These are phyloP conservation scores for Heliocidaris tuberculata DNA, from an alignment of 35 echinoderm and acorn worm species.

Conservation along the genomic window DNA sequence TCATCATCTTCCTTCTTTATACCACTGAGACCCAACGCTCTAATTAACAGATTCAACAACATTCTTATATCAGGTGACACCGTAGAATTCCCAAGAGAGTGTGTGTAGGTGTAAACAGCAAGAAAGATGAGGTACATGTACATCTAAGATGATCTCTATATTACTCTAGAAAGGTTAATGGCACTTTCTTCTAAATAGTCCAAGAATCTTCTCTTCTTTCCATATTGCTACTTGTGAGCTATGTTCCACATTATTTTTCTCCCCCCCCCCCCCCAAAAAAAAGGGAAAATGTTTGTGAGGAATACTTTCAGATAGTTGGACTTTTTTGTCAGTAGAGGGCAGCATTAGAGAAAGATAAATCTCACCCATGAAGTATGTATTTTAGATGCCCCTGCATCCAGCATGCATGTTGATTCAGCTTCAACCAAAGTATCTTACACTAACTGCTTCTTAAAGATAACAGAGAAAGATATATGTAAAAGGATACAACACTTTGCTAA, in stretches of 20 bases:
- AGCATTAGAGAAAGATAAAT: not conserved
- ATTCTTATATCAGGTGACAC: not conserved
- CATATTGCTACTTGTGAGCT: not conserved
- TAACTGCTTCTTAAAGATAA: no score
- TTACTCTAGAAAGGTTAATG: not conserved
- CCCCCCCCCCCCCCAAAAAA: no score
- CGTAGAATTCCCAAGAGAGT: not conserved
- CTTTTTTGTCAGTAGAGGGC: not conserved
- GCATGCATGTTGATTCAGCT: not conserved
- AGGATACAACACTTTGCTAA: no score
- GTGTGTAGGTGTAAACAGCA: not conserved
- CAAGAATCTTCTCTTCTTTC: not conserved
- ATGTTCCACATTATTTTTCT: not conserved
- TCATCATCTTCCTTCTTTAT: not conserved
- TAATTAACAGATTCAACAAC: conserved; percentile 6
- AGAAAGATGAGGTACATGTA: not conserved
- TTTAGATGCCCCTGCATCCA: not conserved
- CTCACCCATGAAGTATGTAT: not conserved
- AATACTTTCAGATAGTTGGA: not conserved
- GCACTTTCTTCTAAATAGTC: not conserved
- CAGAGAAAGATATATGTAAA: no score
- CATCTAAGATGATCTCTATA: not conserved
- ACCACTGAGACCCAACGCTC: not conserved
- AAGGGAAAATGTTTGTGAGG: not conserved
- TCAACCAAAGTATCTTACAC: no score